Evolutionary conservation across 2,797 vertebrate genomes (phyloP), one percentile per base, ranked within the genome.

Genomic region (Bradypodion pumilum): DNA sequence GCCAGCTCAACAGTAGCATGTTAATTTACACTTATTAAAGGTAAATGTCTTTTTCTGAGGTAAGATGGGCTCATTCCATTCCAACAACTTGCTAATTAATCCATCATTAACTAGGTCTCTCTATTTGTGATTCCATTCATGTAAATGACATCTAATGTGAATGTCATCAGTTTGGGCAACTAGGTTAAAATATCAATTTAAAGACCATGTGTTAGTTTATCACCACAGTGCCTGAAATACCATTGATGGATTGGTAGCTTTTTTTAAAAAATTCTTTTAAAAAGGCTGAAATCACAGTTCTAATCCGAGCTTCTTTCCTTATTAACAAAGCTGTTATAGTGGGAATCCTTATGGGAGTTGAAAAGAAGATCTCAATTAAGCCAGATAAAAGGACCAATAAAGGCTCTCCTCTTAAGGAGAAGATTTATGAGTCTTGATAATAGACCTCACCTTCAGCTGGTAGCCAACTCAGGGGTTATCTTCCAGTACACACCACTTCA

Each of bases 21-120:
- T 95, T 95, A 92, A 95, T 90, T 94, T 93, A 93, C 89, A 87
- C 75, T 93, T 62, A 81, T 94, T 93, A n/a, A 84, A 73, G 82
- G 85, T 62, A 44, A 84, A 75, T 84, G 63, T 69, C 91, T 89
- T 85, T 86, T 82, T 56, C 80, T 91, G 89, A 92, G 78, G 91
- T 90, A 92, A 92, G 87, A 89, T 76, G 78, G n/a, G 89, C 77
- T 91, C 82, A 12, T 70, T 81, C 85, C 87, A 74, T 91, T 93
- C 77, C 65, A 76, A 68, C 78, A 90, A 77, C 77, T 90, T 90
- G 81, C 84, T 93, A 92, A 95, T 94, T 93, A 90, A 35, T 86
- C 86, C 83, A 85, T 93, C 89, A 93, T 82, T 94, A 89, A 85
- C 80, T 83, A 66, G 85, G 63, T 27, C 89, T 40, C 82, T 88